phyloP scores from a whole-genome alignment of 2,113 vertebrate genomes.

The Calonectris borealis region DNA sequence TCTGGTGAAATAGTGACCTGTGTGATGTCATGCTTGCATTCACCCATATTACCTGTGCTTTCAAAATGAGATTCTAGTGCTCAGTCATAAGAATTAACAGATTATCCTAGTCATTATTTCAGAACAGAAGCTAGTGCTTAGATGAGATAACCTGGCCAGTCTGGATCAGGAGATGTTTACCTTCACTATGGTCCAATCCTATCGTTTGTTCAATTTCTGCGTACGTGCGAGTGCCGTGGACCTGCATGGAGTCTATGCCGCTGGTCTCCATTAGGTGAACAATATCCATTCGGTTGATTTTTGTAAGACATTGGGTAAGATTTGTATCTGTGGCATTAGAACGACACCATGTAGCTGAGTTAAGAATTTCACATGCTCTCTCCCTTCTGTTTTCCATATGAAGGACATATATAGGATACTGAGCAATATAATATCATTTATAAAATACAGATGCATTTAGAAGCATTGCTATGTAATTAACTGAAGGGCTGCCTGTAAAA shows the following conservation, averaged over 20 bases:
- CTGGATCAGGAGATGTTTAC: constrained; percentile 45
- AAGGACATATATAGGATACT: neutral
- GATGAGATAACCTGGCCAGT: neutral
- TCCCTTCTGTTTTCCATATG: neutral
- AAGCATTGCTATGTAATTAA: neutral
- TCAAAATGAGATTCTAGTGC: neutral
- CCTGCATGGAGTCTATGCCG: constrained; percentile 74
- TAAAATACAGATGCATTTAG: neutral
- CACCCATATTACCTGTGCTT: fast-evolving
- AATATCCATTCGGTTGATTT: constrained; percentile 97
- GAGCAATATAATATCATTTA: neutral
- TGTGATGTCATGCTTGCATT: fast-evolving
- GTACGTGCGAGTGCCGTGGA: constrained; percentile 80
- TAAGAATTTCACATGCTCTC: neutral
- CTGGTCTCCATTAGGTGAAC: constrained; percentile 91
- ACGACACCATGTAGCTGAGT: neutral
- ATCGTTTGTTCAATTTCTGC: constrained; percentile 89
- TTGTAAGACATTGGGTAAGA: constrained; percentile 87
- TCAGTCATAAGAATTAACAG: neutral
- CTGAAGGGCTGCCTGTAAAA: neutral
- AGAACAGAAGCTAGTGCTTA: neutral
- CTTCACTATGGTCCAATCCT: constrained; percentile 90
- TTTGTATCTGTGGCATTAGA: constrained; percentile 77
- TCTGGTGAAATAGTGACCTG: fast-evolving
- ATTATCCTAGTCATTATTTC: no score